Base-by-base conservation (phyloP, 64 coral and sea anemone genomes). In the Actinia equina region DNA sequence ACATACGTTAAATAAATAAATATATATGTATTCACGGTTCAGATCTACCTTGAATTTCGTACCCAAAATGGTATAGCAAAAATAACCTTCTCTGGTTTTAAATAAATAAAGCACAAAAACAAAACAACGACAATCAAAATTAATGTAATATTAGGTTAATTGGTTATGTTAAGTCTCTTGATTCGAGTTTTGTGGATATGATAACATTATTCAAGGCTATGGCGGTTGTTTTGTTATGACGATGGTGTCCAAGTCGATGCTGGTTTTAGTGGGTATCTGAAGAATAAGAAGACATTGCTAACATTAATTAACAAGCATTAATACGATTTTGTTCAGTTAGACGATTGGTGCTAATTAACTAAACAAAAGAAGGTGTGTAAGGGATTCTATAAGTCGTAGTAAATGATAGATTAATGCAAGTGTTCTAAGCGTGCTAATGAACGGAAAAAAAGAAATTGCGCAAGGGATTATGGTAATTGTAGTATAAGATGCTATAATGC, bases 101-200 rank as follows among this genome's bases (percentile, higher is more conserved):
- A 5, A 65, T 4, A 22, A 74, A 74, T 41, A 9, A 74, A 74
- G 41, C 69, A 30, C 25, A 74, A 74, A 74, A 41, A 41, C 26
- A 74, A 74, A 74, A 74, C 22, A 65, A 65, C 11, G 3, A 74
- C 2, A 74, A 74, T 74, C 63, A 69, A 69, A 69, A 6, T 18
- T n/a, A 22, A n/a, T 69, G n/a, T 69, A 69, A 69, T 22, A 69
- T 22, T 69, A 10, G 6, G 69, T 27, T 74, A 30, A 69, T 18
- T 74, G 26, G 25, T 74, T 74, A 74, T n/a, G 62, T 74, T 27
- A 71, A 71, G 69, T 74, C 69, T 41, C 69, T 74, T 74, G n/a
- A 74, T 74, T 74, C 25, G 69, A 74, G 69, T 74, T 74, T 74
- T 74, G 69, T 74, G 69, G 69, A 74, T 74, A 41, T 41, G 69